Base-by-base conservation (phyloP, 2,888 invertebrate species). In the Tridacna gigas region DNA sequence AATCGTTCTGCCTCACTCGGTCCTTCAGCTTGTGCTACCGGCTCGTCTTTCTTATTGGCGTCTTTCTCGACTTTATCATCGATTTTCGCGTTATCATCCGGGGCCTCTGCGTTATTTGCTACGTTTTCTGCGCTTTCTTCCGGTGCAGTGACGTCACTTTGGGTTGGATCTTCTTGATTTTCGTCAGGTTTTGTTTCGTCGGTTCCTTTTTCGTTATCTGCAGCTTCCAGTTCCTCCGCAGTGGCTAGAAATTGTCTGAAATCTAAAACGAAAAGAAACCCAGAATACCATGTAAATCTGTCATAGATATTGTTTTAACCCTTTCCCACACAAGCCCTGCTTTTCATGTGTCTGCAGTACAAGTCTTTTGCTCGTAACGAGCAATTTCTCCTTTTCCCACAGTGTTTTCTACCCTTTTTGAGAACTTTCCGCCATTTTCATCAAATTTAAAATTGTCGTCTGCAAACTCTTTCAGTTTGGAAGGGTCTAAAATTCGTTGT, bases 181-280 rank as follows among this genome's bases (percentile, higher is more conserved):
- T 51, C 71, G 28, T 61, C 65, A 18, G 60, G 20, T 73, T 63
- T 73, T 20, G 15, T 51, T 48, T 78, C 67, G 20, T 65, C 73
- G 56, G 67, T 63, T 47, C 47, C 28, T n/a, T 66, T 48, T 61
- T 79, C 76, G 5, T 37, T 56, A 47, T 77, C 75, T 9, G 60
- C 25, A 37, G 60, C 56, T 48, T 73, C 66, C 22, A 47, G 18
- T 26, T 28, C 74, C 25, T 73, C 79, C 15, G 25, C 60, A 0
- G 71, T 67, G 11, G 74, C 71, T 22, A 90, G 79, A 71, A 89
- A 90, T 45, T 82, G 82, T 66, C 83, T 82, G 73, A 90, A 90
- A 77, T 90, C 90, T 90, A 80, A 37, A 88, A 81, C 2, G 56
- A 56, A 56, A 5, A 56, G 15, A 56, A 56, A 56, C 2, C 2